Conservation (phyloP, 2,797 vertebrate species). For the Austrolebias charrua region DNA sequence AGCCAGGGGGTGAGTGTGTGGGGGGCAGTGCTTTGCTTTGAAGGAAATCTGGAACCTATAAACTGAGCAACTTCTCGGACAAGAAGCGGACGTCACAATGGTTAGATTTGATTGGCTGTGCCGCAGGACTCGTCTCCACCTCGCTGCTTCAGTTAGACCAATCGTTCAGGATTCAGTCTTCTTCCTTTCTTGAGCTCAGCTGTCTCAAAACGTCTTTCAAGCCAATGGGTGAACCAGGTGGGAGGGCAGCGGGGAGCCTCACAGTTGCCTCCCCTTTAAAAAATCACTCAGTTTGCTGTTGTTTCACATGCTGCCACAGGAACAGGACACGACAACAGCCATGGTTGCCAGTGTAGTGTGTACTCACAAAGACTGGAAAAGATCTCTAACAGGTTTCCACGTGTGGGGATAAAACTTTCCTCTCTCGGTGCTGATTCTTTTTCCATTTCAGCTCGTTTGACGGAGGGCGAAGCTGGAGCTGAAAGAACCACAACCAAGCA, state of each 20-base stretch:
- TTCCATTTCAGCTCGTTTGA: constrained; percentile 15
- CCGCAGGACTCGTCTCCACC: constrained; percentile 69
- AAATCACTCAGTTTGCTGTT: constrained; percentile 68
- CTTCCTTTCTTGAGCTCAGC: constrained; percentile 66
- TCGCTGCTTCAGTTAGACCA: constrained; percentile 67
- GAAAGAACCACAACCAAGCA: constrained; percentile 25
- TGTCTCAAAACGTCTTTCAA: constrained; percentile 45
- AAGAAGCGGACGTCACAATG: constrained; percentile 77
- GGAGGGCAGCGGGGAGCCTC: constrained; percentile 66
- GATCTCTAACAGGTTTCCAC: constrained; percentile 20
- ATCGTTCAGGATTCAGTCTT: constrained; percentile 55
- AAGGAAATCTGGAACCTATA: constrained; percentile 94
- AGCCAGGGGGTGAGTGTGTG: constrained; percentile 4
- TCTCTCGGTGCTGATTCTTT: constrained; percentile 1
- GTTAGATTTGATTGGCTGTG: constrained; percentile 72
- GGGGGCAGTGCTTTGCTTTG: constrained; percentile 62
- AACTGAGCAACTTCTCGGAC: constrained; percentile 81
- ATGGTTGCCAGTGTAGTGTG: constrained; percentile 19
- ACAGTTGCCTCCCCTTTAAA: constrained; percentile 75
- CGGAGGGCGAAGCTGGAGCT: constrained; percentile 9
- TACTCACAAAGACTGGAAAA: constrained; percentile 30
- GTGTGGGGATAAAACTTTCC: constrained; percentile 31
- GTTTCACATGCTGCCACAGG: constrained; percentile 61
- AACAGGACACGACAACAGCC: constrained; percentile 34
- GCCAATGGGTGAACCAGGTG: constrained; percentile 73